Evolutionary conservation across 1,140 invertebrate genomes (phyloP).

Genomic region (Medauroidea extradentata): DNA sequence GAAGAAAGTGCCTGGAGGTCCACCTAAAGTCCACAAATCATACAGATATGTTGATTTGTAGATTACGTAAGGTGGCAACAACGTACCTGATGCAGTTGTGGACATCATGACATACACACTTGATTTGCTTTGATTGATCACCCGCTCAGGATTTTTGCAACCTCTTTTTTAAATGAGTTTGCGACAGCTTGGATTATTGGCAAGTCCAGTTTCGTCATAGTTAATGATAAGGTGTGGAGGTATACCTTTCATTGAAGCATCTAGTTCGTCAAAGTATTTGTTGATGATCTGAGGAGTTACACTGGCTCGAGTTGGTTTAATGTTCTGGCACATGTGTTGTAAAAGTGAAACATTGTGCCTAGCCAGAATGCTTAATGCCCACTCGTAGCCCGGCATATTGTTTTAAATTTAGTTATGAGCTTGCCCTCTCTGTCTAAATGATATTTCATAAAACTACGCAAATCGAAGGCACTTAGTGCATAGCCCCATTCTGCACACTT

Average conservation of each 20-base stretch:
- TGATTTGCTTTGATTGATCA: conserved; percentile 36
- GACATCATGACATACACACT: conserved; percentile 36
- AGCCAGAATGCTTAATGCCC: conserved; percentile 27
- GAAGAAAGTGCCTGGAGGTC: conserved; percentile 16
- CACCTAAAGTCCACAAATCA: conserved; percentile 19
- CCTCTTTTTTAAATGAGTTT: conserved; percentile 36
- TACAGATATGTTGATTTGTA: conserved; percentile 16
- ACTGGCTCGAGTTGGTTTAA: conserved; percentile 28
- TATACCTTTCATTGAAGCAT: too few species aligned
- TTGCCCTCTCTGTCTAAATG: conserved; percentile 25
- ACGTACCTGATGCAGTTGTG: conserved; percentile 21
- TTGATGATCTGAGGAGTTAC: too few species aligned
- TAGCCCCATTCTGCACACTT: conserved; percentile 30
- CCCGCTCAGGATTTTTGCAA: conserved; percentile 35
- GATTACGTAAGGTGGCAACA: conserved; percentile 18
- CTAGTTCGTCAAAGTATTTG: too few species aligned
- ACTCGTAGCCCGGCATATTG: conserved; percentile 32
- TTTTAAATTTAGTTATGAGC: conserved; percentile 23
- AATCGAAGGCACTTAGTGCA: conserved; percentile 24
- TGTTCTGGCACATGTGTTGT: conserved; percentile 26
- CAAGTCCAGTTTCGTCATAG: conserved; percentile 42
- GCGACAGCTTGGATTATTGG: conserved; percentile 39
- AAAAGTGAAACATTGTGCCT: conserved; percentile 24
- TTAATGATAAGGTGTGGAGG: conserved; percentile 29
- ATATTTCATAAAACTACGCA: conserved; percentile 26